A percentile compares a stretch with the other conserved stretches of the same genome.
Conservation (phyloP, 2,113 vertebrate species). For the Bucco capensis region DNA sequence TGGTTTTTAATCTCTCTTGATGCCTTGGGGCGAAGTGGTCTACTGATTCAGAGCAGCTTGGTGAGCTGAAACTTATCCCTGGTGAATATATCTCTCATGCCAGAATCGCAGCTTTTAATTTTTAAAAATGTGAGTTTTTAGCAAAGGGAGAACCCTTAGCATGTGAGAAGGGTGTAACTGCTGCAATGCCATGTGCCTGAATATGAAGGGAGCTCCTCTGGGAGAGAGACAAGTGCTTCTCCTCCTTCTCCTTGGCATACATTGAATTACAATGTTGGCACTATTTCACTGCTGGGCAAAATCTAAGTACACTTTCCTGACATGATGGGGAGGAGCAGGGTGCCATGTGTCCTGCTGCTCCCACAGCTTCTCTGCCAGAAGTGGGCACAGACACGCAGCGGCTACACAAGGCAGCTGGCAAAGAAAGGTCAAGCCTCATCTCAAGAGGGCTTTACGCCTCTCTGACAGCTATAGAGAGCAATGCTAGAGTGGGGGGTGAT, state of each 20-base stretch:
- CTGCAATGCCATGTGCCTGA: neutral
- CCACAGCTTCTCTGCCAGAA: rapidly evolving
- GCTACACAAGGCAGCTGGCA: neutral
- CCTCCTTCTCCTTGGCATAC: neutral
- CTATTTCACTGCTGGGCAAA: neutral
- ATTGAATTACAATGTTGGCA: neutral
- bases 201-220: neutral
- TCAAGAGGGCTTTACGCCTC: neutral
- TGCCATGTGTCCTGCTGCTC: neutral
- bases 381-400: rapidly evolving
- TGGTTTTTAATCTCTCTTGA: slow-evolving; percentile 59
- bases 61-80: slow-evolving; percentile 39
- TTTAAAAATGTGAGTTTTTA: slow-evolving; percentile 60
- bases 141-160: slow-evolving; percentile 10
- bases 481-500: neutral
- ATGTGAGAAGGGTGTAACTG: neutral
- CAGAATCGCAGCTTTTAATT: slow-evolving; percentile 44
- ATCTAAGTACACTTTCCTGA: neutral
- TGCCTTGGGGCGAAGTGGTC: slow-evolving; percentile 36
- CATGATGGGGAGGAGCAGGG: neutral
- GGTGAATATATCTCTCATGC: slow-evolving; percentile 22
- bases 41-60: slow-evolving; percentile 39
- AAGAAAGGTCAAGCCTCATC: neutral
- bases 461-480: neutral
- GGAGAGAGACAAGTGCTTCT: neutral